These are phyloP conservation scores for Sanderia malayensis DNA, from an alignment of 30 jellyfish, hydroid and myxozoan genomes.

Conservation along the genomic window DNA sequence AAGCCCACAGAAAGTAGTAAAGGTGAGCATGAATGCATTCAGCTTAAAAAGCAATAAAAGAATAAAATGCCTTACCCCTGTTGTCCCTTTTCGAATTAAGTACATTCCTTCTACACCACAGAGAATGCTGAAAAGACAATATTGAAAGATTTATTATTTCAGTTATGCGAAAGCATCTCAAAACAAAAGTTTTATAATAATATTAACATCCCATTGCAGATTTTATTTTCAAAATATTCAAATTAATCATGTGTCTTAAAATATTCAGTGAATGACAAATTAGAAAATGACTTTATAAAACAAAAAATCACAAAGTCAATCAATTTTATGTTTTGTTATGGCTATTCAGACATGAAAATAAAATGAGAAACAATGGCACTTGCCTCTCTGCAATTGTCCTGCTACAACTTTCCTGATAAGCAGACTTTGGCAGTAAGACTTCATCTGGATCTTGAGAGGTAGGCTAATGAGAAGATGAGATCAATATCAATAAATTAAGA, in stretches of 20 bases:
- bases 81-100: conserved; percentile 40
- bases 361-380: no score
- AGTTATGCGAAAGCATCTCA: no score
- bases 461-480: no score
- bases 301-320: not conserved
- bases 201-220: no score
- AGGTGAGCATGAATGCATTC: not conserved
- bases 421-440: not conserved
- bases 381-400: conserved; percentile 25
- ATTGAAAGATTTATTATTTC: no score
- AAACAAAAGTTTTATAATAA: no score
- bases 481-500: no score
- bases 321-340: no score
- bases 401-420: not conserved
- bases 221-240: no score
- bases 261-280: not conserved
- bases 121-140: conserved; percentile 23
- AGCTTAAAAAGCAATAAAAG: not conserved
- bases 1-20: not conserved
- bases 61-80: conserved; percentile 32
- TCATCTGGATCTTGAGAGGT: conserved; percentile 5
- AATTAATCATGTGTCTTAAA: no score
- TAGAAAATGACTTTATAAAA: not conserved
- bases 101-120: conserved; percentile 46
- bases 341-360: no score